Base-by-base conservation (phyloP, 2,797 vertebrate species). In the Bradypus variegatus region DNA sequence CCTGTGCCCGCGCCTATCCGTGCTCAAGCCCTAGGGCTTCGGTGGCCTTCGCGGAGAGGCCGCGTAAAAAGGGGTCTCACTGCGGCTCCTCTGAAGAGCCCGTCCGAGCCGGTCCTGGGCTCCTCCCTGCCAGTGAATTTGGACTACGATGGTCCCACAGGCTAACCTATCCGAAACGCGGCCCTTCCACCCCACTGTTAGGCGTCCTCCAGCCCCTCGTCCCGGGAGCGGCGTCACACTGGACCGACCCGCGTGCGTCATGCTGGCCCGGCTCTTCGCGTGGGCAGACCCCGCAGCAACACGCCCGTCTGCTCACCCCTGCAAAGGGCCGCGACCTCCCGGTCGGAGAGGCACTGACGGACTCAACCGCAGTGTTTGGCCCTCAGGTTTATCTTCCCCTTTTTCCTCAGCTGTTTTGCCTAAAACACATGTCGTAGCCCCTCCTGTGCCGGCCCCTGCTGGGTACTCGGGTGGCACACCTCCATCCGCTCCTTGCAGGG, bases 381-480 rank as follows among this genome's bases (percentile, higher is more conserved):
- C 8, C 78, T 50, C 6, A 6, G 1, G 9, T 78, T 36, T 9
- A 2, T 29, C 23, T 58, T 7, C n/a, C 2, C 0, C 53, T 45
- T 69, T 58, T 23, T 33, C 41, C 65, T 53, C n/a, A 55, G 15
- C 48, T 78, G n/a, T 11, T 50, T 67, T 67, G n/a, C 10, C 81
- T 23, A 18, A n/a, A 53, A 50, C 45, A 12, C 8, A 3, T 27
- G 8, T 10, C 19, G 19, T 4, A 80, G 21, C 8, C 25, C 21
- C 31, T 15, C 5, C 36, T 5, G 1, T 8, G 21, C 27, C 21
- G 6, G n/a, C 19, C 6, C 0, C 6, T 45, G 41, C 41, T 1
- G 4, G 41, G 23, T 5, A 3, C 45, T 1, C 6, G 3, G 0
- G 1, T 1, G 2, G 2, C 27, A 4, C 8, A 1, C 1, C 8